Evolutionary conservation across 2,888 invertebrate species (phyloP).

Genomic region (Caenorhabditis afra): DNA sequence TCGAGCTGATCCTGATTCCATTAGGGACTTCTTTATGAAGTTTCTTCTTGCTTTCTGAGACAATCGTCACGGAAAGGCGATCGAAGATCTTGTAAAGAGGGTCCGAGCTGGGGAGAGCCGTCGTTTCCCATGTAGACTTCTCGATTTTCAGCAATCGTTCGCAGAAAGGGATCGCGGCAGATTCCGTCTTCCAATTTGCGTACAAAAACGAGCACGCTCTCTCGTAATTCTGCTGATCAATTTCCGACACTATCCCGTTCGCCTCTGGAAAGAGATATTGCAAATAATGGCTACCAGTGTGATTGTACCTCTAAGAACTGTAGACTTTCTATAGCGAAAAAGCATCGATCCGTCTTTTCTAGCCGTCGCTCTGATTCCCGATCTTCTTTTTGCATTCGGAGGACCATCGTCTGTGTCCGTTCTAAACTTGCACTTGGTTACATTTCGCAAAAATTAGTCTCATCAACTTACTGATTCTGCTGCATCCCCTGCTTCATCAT

Average conservation of each 20-base stretch:
- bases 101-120: background rate
- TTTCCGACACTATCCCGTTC: conserved; percentile 22
- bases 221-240: conserved; percentile 29
- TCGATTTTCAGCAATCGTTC: conserved; percentile 1
- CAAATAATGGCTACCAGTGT: background rate
- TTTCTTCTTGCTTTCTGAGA: conserved; percentile 7
- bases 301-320: conserved; percentile 26
- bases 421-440: background rate
- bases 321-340: conserved; percentile 30
- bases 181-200: conserved; percentile 21
- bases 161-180: conserved; percentile 1
- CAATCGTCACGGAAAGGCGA: conserved; percentile 35
- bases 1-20: conserved; percentile 21
- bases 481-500: background rate
- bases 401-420: conserved; percentile 6
- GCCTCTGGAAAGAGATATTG: conserved; percentile 2
- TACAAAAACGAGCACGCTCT: background rate
- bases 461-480: background rate
- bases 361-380: conserved; percentile 5
- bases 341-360: conserved; percentile 36
- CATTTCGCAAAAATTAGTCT: background rate
- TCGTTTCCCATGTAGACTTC: conserved; percentile 1
- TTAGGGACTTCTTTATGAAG: background rate
- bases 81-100: conserved; percentile 13
- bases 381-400: background rate